Conservation (phyloP, 2,888 invertebrate species). For the Molorchus minor region DNA sequence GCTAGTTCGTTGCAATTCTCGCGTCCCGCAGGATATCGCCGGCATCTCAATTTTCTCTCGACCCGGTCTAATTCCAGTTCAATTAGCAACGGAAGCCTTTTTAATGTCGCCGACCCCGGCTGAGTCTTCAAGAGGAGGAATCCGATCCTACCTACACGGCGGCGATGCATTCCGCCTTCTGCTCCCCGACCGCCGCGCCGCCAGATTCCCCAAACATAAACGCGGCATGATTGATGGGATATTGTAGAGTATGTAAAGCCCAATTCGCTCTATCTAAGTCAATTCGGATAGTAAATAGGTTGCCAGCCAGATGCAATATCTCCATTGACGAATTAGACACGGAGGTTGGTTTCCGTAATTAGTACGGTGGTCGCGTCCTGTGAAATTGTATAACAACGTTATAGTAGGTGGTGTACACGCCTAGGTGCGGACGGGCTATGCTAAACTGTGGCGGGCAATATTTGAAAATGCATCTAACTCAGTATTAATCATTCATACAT, state of each 20-base stretch:
- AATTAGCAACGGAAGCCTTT: neutral
- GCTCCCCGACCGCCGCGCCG: too few species aligned
- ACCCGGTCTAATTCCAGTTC: neutral
- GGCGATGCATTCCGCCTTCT: too few species aligned
- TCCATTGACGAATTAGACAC: slow-evolving; percentile 42
- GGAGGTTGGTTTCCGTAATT: slow-evolving; percentile 36
- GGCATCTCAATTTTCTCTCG: too few species aligned
- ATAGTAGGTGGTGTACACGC: slow-evolving; percentile 13
- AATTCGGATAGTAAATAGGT: slow-evolving; percentile 42
- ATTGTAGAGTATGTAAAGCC: slow-evolving; percentile 34
- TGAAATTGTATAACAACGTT: slow-evolving; percentile 35
- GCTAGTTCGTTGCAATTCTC: too few species aligned
- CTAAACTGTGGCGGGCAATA: neutral
- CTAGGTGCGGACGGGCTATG: slow-evolving; percentile 5
- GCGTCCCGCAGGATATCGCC: too few species aligned
- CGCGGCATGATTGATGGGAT: slow-evolving; percentile 45
- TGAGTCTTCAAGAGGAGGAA: neutral
- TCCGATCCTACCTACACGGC: too few species aligned
- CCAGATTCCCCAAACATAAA: slow-evolving; percentile 27
- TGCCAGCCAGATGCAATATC: slow-evolving; percentile 38
- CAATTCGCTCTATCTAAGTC: slow-evolving; percentile 38
- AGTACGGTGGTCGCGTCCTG: slow-evolving; percentile 31
- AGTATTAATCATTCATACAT: neutral
- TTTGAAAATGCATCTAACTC: neutral
- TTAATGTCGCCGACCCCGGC: neutral